A percentile compares a stretch with the other conserved stretches of the same genome.
Conservation (phyloP, 2,888 invertebrate genomes). For the Drosophila longiperda region DNA sequence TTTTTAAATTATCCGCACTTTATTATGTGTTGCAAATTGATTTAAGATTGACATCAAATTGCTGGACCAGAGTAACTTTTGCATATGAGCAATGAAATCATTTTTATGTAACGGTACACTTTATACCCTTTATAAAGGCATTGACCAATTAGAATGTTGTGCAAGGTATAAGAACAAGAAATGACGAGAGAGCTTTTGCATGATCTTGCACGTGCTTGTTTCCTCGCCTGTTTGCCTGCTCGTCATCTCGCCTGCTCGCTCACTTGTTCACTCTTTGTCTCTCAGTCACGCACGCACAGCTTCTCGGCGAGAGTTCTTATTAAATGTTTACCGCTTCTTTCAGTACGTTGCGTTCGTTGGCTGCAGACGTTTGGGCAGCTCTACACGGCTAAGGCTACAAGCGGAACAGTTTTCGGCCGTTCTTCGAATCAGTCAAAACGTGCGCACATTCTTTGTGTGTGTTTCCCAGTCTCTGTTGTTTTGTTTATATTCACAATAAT, state of each 20-base stretch:
- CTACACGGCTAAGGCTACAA: constrained; percentile 7
- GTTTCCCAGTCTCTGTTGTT: constrained; percentile 15
- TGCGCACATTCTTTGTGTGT: constrained; percentile 43
- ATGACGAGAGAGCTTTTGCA: constrained; percentile 25
- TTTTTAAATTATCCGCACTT: not conserved
- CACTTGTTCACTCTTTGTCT: constrained; percentile 6
- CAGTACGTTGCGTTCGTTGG: constrained; percentile 58
- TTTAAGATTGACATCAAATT: not conserved
- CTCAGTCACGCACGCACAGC: constrained; percentile 40
- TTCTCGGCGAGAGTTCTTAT: constrained; percentile 42
- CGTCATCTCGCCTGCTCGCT: constrained; percentile 3
- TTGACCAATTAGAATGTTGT: not conserved
- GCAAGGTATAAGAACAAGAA: constrained; percentile 23
- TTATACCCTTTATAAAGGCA: not conserved
- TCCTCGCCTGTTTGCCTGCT: constrained; percentile 1
- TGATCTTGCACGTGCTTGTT: constrained; percentile 60
- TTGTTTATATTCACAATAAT: constrained; percentile 68
- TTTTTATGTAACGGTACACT: not conserved
- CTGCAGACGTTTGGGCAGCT: constrained; percentile 49
- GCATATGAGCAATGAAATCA: not conserved
- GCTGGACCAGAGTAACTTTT: not conserved
- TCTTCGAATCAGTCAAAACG: constrained; percentile 62
- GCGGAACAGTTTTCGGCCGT: constrained; percentile 34
- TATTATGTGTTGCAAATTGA: not conserved
- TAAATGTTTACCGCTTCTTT: constrained; percentile 53